phyloP scores from a whole-genome alignment of 2,113 vertebrate genomes.

The Telmatochromis sp. region DNA sequence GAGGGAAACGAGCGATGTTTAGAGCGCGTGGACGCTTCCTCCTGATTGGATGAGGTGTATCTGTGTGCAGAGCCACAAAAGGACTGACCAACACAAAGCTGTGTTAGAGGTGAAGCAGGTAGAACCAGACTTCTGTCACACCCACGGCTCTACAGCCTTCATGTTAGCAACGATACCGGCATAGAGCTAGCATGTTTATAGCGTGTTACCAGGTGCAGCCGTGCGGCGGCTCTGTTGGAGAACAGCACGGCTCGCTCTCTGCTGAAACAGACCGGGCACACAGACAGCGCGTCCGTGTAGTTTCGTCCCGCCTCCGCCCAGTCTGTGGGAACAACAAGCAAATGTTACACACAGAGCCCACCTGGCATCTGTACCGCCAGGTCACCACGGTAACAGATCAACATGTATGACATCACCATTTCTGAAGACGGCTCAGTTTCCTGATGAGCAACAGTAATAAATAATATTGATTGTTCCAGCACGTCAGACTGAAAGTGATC shows the following conservation, averaged over 20 bases:
- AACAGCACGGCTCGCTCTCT: constrained; percentile 43
- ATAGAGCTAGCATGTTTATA: background rate
- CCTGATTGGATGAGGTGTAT: background rate
- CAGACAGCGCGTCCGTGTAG: constrained; percentile 42
- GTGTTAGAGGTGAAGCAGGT: background rate
- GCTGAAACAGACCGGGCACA: constrained; percentile 43
- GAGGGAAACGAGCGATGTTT: background rate
- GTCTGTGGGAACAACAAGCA: constrained; percentile 8
- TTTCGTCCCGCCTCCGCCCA: constrained; percentile 26
- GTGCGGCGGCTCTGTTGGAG: constrained; percentile 57
- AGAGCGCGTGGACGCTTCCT: background rate
- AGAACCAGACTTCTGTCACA: background rate
- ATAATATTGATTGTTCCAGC: background rate
- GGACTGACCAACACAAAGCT: background rate
- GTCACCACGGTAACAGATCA: background rate
- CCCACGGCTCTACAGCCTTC: fast-evolving
- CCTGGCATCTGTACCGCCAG: background rate
- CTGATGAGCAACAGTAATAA: background rate
- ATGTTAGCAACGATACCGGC: background rate
- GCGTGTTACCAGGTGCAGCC: constrained; percentile 46
- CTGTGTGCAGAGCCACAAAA: background rate
- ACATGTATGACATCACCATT: background rate
- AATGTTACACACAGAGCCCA: background rate
- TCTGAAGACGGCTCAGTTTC: background rate
- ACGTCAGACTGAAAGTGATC: background rate